Conservation (phyloP, 2,113 vertebrate species). For the Thalassarche chlororhynchos region DNA sequence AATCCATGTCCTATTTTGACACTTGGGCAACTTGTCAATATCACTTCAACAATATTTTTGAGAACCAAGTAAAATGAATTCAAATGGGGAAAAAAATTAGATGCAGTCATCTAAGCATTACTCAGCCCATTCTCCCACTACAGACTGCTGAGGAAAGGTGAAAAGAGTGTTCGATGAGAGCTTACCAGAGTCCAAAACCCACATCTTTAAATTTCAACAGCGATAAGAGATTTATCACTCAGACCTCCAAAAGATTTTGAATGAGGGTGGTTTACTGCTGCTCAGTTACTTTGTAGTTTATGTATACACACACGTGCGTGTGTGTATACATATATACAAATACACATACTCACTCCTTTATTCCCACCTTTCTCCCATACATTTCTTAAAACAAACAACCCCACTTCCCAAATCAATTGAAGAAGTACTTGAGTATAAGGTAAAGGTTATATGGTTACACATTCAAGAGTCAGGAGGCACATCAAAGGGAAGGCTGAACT, state of each 20-base stretch:
- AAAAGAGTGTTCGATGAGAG: background rate
- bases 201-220: background rate
- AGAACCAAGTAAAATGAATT: background rate
- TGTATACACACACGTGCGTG: no score
- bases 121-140: background rate
- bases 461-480: background rate
- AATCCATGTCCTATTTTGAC: background rate
- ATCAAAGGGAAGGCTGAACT: background rate
- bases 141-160: background rate
- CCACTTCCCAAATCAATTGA: background rate
- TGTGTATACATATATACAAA: rapidly evolving
- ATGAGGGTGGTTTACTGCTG: background rate
- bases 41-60: background rate
- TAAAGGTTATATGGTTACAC: background rate
- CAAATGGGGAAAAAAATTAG: background rate
- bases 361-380: background rate
- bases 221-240: background rate
- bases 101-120: background rate
- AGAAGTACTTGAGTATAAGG: background rate
- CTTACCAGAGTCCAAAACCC: background rate
- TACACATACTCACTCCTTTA: background rate
- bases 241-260: background rate
- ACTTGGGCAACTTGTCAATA: background rate
- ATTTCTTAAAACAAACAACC: background rate
- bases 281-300: background rate